phyloP scores from a whole-genome alignment of 2,797 vertebrate species.

The Microctenopoma stevenorrisi region DNA sequence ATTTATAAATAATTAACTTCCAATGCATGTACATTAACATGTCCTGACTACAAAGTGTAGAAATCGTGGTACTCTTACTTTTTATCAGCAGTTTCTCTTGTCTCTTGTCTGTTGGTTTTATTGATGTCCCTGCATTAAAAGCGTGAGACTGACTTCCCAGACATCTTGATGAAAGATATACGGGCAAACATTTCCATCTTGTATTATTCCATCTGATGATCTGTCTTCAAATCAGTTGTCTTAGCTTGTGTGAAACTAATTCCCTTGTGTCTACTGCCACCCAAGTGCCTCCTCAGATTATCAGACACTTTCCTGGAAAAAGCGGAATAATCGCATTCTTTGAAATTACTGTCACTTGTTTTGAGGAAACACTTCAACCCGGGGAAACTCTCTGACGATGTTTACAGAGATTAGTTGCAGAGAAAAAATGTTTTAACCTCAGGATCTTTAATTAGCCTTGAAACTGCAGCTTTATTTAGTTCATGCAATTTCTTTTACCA shows the following conservation, averaged over 20 bases:
- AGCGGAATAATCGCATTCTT: slow-evolving; percentile 29
- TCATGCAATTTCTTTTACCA: background rate
- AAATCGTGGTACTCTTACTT: slow-evolving; percentile 42
- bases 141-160: slow-evolving; percentile 43
- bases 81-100: slow-evolving; percentile 63
- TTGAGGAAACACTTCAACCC: slow-evolving; percentile 21
- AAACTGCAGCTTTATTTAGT: background rate
- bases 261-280: slow-evolving; percentile 32
- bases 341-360: slow-evolving; percentile 39
- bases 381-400: background rate
- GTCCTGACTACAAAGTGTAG: slow-evolving; percentile 51
- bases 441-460: background rate
- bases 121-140: slow-evolving; percentile 61
- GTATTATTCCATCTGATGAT: slow-evolving; percentile 53
- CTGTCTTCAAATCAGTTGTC: slow-evolving; percentile 49
- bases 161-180: slow-evolving; percentile 54
- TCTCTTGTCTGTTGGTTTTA: slow-evolving; percentile 53
- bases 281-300: slow-evolving; percentile 34
- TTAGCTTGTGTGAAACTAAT: slow-evolving; percentile 34
- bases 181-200: slow-evolving; percentile 48
- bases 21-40: slow-evolving; percentile 46
- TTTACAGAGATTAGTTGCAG: background rate
- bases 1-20: slow-evolving; percentile 62
- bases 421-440: background rate
- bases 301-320: slow-evolving; percentile 43